Percentiles rank a stretch among this genome's conserved stretches.
Conservation (phyloP, 2,888 invertebrate species). For the Epirrhoe tristata region DNA sequence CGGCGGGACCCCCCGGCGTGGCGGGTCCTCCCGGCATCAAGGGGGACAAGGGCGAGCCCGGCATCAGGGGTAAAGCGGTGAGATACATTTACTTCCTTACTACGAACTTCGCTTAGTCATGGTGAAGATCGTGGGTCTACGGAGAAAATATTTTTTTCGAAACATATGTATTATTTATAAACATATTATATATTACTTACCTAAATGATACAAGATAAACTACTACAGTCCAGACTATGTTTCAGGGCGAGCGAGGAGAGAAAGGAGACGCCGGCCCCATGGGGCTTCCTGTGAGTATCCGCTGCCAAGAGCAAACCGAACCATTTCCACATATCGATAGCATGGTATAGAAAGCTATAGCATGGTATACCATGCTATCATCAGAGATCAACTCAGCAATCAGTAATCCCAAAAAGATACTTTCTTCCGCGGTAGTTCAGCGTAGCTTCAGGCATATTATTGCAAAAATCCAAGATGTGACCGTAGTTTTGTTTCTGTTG, state of each 20-base stretch:
- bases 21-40: slow-evolving; percentile 94
- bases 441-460: neutral
- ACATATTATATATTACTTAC: neutral
- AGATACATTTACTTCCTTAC: slow-evolving; percentile 43
- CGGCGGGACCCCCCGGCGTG: slow-evolving; percentile 88
- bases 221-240: slow-evolving; percentile 26
- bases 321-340: neutral
- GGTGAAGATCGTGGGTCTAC: too few species aligned
- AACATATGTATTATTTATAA: too few species aligned
- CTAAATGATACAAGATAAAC: neutral
- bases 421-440: neutral
- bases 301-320: neutral
- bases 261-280: slow-evolving; percentile 96
- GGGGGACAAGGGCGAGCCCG: slow-evolving; percentile 94
- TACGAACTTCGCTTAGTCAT: too few species aligned
- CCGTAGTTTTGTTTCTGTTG: slow-evolving; percentile 37
- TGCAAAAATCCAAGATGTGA: neutral
- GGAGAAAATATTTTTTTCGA: too few species aligned
- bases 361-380: too few species aligned
- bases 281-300: slow-evolving; percentile 95
- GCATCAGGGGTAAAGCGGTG: slow-evolving; percentile 93
- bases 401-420: too few species aligned
- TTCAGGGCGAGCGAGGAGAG: slow-evolving; percentile 92
- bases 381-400: too few species aligned
- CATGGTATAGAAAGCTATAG: too few species aligned